phyloP scores from a whole-genome alignment of 2,888 invertebrate genomes.

The Spilarctia lutea region DNA sequence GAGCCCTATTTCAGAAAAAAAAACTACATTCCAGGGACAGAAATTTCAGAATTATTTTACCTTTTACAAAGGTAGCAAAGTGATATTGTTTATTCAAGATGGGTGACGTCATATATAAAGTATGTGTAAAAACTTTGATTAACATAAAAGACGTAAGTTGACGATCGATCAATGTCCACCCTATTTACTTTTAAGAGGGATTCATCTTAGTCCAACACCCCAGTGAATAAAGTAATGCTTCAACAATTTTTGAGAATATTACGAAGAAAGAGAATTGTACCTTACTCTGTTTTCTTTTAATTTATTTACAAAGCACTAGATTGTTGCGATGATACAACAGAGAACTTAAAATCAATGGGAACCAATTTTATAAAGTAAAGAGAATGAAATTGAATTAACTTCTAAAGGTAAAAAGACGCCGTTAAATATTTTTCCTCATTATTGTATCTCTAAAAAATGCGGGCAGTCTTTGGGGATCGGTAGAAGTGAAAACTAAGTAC shows the following conservation, averaged over 20 bases:
- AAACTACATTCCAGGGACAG: too few species aligned
- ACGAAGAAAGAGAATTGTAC: background rate
- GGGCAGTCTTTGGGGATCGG: too few species aligned
- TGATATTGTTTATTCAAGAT: background rate
- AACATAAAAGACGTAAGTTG: background rate
- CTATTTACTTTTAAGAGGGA: background rate
- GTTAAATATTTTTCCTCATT: too few species aligned
- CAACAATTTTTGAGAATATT: background rate
- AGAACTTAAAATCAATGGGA: background rate
- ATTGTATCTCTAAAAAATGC: too few species aligned
- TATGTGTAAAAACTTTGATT: background rate
- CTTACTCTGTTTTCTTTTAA: background rate
- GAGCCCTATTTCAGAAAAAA: too few species aligned
- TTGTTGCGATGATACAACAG: too few species aligned
- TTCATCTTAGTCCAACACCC: background rate
- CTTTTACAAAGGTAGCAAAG: background rate
- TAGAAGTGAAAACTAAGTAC: too few species aligned
- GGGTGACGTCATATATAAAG: background rate
- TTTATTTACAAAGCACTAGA: background rate
- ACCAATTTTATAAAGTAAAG: background rate
- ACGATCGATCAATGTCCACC: background rate
- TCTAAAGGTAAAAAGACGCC: background rate
- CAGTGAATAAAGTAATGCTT: background rate
- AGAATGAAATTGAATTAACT: background rate
- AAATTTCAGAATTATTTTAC: too few species aligned